Conservation (phyloP, 1,140 invertebrate genomes). For the Diorhabda carinulata region DNA sequence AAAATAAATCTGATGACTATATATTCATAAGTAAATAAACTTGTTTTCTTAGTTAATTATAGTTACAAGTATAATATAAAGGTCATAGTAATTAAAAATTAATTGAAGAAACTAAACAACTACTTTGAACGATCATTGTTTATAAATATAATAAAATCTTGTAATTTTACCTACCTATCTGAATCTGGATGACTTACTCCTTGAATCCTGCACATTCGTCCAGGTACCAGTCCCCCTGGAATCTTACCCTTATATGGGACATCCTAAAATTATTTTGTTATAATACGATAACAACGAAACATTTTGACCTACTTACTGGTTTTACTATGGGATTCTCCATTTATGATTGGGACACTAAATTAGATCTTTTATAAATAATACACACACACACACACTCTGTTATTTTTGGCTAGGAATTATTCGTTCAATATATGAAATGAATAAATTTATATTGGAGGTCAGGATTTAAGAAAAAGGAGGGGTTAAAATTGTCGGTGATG, state of each 20-base stretch:
- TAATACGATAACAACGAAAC: slow-evolving; percentile 4
- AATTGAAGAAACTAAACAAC: too few relatives aligned
- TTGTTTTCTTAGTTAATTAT: too few relatives aligned
- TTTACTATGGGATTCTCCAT: slow-evolving; percentile 38
- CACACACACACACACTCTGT: not conserved
- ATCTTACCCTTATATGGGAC: slow-evolving; percentile 40
- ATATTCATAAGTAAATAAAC: too few relatives aligned
- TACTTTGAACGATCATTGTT: too few relatives aligned
- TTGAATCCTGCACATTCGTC: slow-evolving; percentile 59
- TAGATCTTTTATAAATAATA: not conserved
- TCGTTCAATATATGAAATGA: not conserved
- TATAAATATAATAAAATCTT: too few relatives aligned
- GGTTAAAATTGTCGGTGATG: slow-evolving; percentile 6
- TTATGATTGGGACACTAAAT: not conserved
- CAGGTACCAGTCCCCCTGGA: slow-evolving; percentile 52
- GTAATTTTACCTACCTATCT: slow-evolving; percentile 50
- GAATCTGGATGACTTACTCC: slow-evolving; percentile 54
- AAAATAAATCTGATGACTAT: too few relatives aligned
- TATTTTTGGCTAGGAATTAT: not conserved
- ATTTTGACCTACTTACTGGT: slow-evolving; percentile 35
- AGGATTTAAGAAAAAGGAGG: slow-evolving; percentile 8
- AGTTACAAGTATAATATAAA: too few relatives aligned
- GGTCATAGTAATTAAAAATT: too few relatives aligned
- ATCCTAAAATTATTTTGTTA: slow-evolving; percentile 30
- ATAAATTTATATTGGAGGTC: slow-evolving; percentile 12